phyloP scores from a whole-genome alignment of 2,113 vertebrate species.

The Talpa occidentalis region DNA sequence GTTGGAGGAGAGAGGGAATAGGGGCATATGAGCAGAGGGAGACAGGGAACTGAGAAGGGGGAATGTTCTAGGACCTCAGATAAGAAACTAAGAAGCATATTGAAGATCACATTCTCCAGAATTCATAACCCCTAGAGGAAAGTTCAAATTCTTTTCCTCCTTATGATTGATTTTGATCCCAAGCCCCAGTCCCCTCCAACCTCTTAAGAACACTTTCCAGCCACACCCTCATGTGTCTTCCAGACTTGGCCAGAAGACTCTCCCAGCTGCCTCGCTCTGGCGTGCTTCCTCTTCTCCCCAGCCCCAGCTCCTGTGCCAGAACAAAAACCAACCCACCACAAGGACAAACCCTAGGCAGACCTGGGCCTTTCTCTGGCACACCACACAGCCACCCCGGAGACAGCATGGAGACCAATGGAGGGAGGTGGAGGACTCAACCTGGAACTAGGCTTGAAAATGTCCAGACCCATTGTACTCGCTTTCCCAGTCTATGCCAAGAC shows the following conservation, averaged over 20 bases:
- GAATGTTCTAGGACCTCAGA: not conserved
- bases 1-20: not conserved
- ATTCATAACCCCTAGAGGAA: not conserved
- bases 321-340: not conserved
- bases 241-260: not conserved
- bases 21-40: not conserved
- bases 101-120: constrained; percentile 4
- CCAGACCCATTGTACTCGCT: not conserved
- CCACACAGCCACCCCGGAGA: not conserved
- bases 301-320: not conserved
- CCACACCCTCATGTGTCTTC: not conserved
- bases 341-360: not conserved
- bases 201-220: constrained; percentile 47
- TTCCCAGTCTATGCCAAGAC: not conserved
- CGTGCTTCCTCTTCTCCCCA: not conserved
- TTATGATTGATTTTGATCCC: not conserved
- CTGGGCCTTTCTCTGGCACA: not conserved
- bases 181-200: constrained; percentile 35
- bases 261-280: not conserved
- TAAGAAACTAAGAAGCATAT: not conserved
- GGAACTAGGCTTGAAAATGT: not conserved
- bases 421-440: not conserved
- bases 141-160: constrained; percentile 57
- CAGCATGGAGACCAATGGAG: not conserved
- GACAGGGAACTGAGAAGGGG: not conserved